Evolutionary conservation across 2,113 vertebrate species (phyloP).

Genomic region (Falco punctatus): DNA sequence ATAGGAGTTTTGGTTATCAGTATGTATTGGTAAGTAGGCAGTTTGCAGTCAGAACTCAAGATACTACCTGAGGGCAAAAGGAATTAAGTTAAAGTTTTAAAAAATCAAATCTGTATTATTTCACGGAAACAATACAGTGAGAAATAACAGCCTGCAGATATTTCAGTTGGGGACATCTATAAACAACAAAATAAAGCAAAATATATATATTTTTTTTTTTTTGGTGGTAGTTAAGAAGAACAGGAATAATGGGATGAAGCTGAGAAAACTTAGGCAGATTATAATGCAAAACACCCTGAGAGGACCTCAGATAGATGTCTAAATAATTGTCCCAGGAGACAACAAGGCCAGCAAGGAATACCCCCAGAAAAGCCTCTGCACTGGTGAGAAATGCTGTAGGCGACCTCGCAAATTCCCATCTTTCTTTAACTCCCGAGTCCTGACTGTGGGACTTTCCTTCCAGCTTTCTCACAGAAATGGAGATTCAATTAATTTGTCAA

Average conservation of each 20-base stretch:
- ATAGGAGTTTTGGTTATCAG: neutral
- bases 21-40: neutral
- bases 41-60: neutral
- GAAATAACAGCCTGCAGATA: neutral
- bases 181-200: neutral
- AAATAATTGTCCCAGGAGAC: neutral
- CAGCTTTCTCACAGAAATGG: neutral
- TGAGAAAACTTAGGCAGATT: neutral
- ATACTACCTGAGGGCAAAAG: neutral
- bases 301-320: neutral
- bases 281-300: neutral
- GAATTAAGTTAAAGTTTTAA: neutral
- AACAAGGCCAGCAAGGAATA: neutral
- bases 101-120: neutral
- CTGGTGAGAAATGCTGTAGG: neutral
- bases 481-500: neutral
- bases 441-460: neutral
- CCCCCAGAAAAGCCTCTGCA: neutral
- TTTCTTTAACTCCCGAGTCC: neutral
- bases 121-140: neutral
- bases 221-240: neutral
- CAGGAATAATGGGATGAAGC: neutral
- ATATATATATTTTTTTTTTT: neutral
- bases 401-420: accelerated
- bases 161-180: neutral